phyloP scores from a whole-genome alignment of 2,888 invertebrate species.

The Hydriomena furcata region DNA sequence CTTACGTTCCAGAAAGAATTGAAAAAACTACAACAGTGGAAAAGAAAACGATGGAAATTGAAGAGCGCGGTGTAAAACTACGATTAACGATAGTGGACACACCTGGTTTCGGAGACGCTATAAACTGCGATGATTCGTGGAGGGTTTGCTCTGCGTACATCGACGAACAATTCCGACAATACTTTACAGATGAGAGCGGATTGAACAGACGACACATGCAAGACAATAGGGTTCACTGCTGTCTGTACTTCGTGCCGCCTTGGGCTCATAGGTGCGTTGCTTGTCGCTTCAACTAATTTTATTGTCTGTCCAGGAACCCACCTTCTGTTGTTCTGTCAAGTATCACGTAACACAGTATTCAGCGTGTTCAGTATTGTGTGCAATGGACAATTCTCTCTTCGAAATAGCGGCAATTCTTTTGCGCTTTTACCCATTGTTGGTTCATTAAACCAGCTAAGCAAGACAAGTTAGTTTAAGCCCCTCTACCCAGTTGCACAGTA shows the following conservation, averaged over 20 bases:
- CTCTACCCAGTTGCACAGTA: too few relatives aligned
- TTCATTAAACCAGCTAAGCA: slow-evolving; percentile 41
- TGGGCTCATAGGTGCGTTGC: slow-evolving; percentile 93
- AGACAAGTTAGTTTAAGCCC: too few relatives aligned
- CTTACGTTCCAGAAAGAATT: slow-evolving; percentile 78
- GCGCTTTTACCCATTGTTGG: slow-evolving; percentile 34
- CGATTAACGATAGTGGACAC: slow-evolving; percentile 97
- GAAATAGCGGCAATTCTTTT: slow-evolving; percentile 39
- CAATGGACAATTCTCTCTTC: slow-evolving; percentile 49
- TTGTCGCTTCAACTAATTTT: slow-evolving; percentile 17
- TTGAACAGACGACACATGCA: slow-evolving; percentile 96
- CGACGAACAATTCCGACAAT: slow-evolving; percentile 93
- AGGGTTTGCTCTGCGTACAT: slow-evolving; percentile 95
- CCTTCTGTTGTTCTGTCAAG: slow-evolving; percentile 30
- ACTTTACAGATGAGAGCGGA: slow-evolving; percentile 96
- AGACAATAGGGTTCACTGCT: slow-evolving; percentile 98
- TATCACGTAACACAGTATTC: slow-evolving; percentile 15
- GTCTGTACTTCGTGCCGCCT: slow-evolving; percentile 96
- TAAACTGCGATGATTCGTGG: slow-evolving; percentile 97
- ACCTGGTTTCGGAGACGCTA: slow-evolving; percentile 97
- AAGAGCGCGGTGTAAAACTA: slow-evolving; percentile 95
- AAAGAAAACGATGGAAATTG: slow-evolving; percentile 96
- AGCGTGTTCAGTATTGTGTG: slow-evolving; percentile 39
- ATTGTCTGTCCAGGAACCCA: slow-evolving; percentile 6
- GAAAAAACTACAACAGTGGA: slow-evolving; percentile 89